Evolutionary conservation across 2,113 vertebrate species (phyloP).

Genomic region (Anguilla rostrata): DNA sequence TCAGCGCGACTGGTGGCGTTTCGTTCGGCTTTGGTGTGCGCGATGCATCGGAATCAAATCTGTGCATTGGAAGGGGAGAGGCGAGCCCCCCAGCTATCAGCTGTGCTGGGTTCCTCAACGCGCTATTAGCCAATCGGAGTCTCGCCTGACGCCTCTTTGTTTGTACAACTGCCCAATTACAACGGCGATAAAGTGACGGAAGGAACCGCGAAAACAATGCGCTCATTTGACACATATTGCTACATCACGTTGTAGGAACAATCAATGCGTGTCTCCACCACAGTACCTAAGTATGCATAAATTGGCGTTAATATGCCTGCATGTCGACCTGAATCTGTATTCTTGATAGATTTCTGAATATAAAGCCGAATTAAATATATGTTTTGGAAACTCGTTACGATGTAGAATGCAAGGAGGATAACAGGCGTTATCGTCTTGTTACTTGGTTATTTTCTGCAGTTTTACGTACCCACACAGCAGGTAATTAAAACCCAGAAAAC

Average conservation of each 20-base stretch:
- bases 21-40: neutral
- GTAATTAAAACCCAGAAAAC: no score
- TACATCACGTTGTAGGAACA: neutral
- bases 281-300: neutral
- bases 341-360: no score
- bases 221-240: neutral
- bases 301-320: neutral
- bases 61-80: conserved; percentile 8
- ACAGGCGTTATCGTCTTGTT: no score
- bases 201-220: neutral
- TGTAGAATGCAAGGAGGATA: no score
- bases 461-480: no score
- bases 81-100: conserved; percentile 22
- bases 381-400: no score
- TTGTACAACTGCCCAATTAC: conserved; percentile 12
- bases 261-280: neutral
- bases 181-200: neutral
- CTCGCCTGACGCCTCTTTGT: conserved; percentile 33
- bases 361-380: no score
- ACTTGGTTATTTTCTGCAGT: no score
- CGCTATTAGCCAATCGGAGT: conserved; percentile 40
- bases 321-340: neutral
- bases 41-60: conserved; percentile 20
- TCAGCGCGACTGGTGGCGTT: neutral
- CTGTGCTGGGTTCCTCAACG: conserved; percentile 10